Evolutionary conservation across 2,888 invertebrate species (phyloP).

Genomic region (Hirtodrosophila alboralis): DNA sequence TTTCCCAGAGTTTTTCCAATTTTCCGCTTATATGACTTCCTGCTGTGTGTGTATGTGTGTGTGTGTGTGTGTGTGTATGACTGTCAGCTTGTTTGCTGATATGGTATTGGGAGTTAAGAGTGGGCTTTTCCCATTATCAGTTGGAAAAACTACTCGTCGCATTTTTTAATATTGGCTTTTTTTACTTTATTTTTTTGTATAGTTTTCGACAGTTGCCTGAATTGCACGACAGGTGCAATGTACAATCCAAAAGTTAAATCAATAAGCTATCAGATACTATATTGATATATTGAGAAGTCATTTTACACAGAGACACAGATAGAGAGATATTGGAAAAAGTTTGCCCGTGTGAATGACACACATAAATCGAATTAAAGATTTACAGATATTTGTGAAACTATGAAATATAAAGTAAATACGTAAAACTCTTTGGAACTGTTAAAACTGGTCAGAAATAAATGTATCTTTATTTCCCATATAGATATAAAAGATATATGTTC

Average conservation of each 20-base stretch:
- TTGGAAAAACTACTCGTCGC: conserved; percentile 23
- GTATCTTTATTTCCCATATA: too few relatives aligned
- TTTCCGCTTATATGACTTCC: conserved; percentile 73
- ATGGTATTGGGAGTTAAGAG: conserved; percentile 12
- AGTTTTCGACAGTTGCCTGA: conserved; percentile 60
- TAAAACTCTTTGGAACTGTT: too few relatives aligned
- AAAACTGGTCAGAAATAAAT: too few relatives aligned
- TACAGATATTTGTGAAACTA: not conserved
- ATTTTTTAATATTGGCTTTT: conserved; percentile 51
- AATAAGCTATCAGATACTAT: conserved; percentile 10
- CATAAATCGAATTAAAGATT: not conserved
- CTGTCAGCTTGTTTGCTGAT: conserved; percentile 59
- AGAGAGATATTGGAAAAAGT: not conserved
- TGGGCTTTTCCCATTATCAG: conserved; percentile 50
- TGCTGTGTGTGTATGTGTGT: conserved; percentile 33
- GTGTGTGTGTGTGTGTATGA: too few relatives aligned
- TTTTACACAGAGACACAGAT: too few relatives aligned
- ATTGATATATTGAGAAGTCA: conserved; percentile 11
- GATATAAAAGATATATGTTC: too few relatives aligned
- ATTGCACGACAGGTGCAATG: conserved; percentile 46
- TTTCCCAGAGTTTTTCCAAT: conserved; percentile 68
- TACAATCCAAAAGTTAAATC: conserved; percentile 14
- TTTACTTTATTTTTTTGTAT: conserved; percentile 44
- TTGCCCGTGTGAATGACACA: not conserved
- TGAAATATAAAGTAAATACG: not conserved